Conservation (phyloP, 2,113 vertebrate species). For the Rattus rattus region DNA sequence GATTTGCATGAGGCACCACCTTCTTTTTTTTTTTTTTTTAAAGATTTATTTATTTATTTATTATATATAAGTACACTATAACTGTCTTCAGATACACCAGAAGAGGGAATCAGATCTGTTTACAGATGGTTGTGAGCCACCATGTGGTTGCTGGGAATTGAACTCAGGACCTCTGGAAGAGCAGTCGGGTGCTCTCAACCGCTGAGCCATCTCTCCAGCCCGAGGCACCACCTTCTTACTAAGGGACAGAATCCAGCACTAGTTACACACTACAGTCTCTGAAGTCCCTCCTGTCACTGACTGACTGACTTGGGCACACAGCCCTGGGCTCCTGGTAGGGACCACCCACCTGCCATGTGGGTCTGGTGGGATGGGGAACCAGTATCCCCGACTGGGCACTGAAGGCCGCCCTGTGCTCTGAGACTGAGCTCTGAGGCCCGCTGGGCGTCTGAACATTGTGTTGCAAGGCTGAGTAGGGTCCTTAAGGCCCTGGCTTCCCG, state of each 20-base stretch:
- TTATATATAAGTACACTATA: too few relatives aligned
- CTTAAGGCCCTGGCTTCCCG: background rate
- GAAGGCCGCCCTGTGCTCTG: background rate
- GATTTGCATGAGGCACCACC: background rate
- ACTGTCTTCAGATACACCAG: too few relatives aligned
- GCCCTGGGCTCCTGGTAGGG: background rate
- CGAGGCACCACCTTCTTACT: background rate
- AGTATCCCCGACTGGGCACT: background rate
- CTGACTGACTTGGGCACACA: background rate
- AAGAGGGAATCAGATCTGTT: too few relatives aligned
- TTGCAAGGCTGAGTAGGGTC: rapidly evolving
- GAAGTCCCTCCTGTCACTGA: too few relatives aligned
- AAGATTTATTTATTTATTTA: too few relatives aligned
- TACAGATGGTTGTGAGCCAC: too few relatives aligned
- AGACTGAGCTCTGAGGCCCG: background rate
- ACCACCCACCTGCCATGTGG: background rate
- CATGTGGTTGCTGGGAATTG: too few relatives aligned
- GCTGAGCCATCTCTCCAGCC: too few relatives aligned
- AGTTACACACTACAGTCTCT: background rate
- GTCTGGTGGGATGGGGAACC: background rate
- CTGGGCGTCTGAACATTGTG: rapidly evolving
- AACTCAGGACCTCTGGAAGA: too few relatives aligned
- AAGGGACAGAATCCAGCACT: background rate
- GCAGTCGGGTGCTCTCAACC: too few relatives aligned
- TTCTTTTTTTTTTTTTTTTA: too few relatives aligned